These are phyloP conservation scores for Pyrocoelia pectoralis DNA, from an alignment of 2,888 invertebrate species.

Conservation along the genomic window DNA sequence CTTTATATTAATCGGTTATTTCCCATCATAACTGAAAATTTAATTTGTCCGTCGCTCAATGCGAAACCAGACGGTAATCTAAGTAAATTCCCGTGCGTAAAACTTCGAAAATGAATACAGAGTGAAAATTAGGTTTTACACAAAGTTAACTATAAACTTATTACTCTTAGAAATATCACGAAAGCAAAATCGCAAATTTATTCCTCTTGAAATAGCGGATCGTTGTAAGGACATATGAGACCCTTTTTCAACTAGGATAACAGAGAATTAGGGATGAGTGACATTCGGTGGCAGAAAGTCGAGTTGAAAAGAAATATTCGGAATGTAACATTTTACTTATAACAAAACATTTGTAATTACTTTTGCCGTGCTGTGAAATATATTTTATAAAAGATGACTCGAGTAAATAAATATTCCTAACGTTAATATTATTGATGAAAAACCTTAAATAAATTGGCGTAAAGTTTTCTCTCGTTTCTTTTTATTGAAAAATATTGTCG, in stretches of 20 bases:
- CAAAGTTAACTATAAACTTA: conserved; percentile 6
- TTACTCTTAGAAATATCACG: not conserved
- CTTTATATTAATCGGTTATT: conserved; percentile 1
- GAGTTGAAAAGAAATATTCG: conserved; percentile 6
- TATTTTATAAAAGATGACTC: not conserved
- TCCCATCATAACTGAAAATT: not conserved
- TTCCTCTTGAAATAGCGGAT: conserved; percentile 9
- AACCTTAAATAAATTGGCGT: not conserved
- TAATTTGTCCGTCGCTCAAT: not conserved
- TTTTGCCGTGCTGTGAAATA: not conserved
- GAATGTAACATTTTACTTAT: conserved; percentile 3
- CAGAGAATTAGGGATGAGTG: conserved; percentile 14
- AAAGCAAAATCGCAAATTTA: conserved; percentile 12
- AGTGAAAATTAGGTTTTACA: conserved; percentile 2
- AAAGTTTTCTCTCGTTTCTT: not conserved
- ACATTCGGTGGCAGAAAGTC: conserved; percentile 13
- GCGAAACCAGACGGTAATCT: not conserved
- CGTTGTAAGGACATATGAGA: conserved; percentile 12
- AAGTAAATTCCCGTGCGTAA: not conserved
- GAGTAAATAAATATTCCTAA: not conserved
- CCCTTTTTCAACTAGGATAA: conserved; percentile 13
- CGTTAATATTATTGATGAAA: not conserved
- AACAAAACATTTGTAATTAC: not conserved
- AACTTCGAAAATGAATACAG: not conserved
- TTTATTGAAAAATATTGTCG: not conserved